Evolutionary conservation across 37 sponge, comb jelly and placozoan genomes (phyloP).

Genomic region (Ephydatia muelleri): DNA sequence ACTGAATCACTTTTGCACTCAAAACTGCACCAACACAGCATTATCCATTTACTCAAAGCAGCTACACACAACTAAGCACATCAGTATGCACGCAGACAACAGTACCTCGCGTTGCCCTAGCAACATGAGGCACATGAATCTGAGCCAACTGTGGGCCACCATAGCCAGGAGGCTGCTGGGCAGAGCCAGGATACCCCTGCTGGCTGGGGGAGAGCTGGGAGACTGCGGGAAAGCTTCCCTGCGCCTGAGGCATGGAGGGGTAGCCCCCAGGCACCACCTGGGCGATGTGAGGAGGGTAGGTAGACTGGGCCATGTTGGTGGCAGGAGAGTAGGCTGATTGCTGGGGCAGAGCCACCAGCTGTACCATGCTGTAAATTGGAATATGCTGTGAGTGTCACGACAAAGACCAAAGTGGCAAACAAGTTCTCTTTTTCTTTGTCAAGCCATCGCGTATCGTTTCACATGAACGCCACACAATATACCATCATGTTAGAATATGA

Average conservation of each 20-base stretch:
- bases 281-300: background rate
- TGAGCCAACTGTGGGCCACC: background rate
- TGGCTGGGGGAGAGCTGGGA: background rate
- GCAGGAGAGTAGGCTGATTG: background rate
- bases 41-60: too few species aligned
- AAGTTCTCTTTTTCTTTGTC: too few species aligned
- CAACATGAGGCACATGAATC: background rate
- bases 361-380: background rate
- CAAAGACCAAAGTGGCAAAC: too few species aligned
- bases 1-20: too few species aligned
- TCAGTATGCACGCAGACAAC: too few species aligned
- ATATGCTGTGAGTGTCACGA: background rate
- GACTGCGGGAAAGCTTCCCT: background rate
- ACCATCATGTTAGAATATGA: too few species aligned
- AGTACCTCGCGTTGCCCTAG: background rate
- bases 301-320: background rate
- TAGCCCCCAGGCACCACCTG: background rate
- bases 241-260: background rate
- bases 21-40: too few species aligned
- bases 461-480: too few species aligned
- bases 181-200: background rate
- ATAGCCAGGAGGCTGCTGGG: background rate
- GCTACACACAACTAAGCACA: background rate
- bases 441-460: too few species aligned
- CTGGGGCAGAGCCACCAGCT: background rate